Evolutionary conservation across 2,797 vertebrate genomes (phyloP), one percentile per base, ranked within the genome.

Genomic region (Mormyrops boulengeri): DNA sequence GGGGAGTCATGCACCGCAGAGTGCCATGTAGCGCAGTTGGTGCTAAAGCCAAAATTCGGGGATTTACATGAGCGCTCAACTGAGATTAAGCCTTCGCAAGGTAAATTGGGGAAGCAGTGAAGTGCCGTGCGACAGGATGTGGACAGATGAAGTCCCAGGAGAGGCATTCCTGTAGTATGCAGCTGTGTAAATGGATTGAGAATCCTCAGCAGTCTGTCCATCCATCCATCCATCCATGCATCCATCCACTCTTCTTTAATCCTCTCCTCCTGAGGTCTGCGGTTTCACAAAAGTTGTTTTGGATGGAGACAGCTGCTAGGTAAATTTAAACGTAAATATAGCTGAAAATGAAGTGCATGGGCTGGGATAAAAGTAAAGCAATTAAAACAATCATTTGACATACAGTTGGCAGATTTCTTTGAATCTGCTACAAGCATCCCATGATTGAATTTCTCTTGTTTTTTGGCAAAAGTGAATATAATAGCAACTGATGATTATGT

Each of bases 51-150:
- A 49, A 44, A 80, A 85, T 22, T 53, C 1, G 2, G 84, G 84
- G 47, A 85, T 85, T 50, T 85, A 52, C 19, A 49, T 88, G 86
- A 88, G 52, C 17, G 52, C 34, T 80, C 73, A 80, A 44, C 49
- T 53, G 84, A 50, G 84, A 44, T 80, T 80, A 80, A 44, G 73
- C 73, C 73, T 80, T 80, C 7, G 14, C 73, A 44, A 41, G 38
- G 73, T 80, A 80, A 80, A 41, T 80, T 80, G 73, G 73, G 73
- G 73, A 44, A 80, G 34, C 73, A 44, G 73, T 44, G 73, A 80
- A 44, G 73, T 80, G 73, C 14, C 0, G 38, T 44, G 38, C 34
- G 14, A 41, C 73, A 80, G 73, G 38, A 80, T 80, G 73, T 41
- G 73, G 17, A 41, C 34, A 80, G 73, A 41, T 80, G 73, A 17